Percentiles rank a stretch among this genome's conserved stretches.
These are phyloP conservation scores for Hippocampus barbouri DNA, from an alignment of 2,113 vertebrate species.

Conservation along the genomic window DNA sequence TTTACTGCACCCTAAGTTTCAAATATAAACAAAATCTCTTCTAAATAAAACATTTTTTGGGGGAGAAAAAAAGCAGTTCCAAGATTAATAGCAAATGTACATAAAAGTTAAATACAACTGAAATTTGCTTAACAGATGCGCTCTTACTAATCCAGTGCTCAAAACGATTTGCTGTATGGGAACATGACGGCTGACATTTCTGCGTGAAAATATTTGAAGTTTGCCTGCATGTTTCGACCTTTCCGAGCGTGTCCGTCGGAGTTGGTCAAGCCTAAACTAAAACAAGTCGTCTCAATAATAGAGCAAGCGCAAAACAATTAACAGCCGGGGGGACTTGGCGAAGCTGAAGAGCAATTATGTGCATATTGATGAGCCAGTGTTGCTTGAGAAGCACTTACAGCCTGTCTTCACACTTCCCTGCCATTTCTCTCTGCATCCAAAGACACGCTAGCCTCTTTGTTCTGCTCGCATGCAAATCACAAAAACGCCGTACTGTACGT, in stretches of 20 bases:
- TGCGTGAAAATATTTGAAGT: not conserved
- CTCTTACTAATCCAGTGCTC: no score
- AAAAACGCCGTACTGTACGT: not conserved
- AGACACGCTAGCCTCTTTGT: not conserved
- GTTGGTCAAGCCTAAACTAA: not conserved
- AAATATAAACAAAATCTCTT: not conserved
- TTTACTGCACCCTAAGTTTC: not conserved
- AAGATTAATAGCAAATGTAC: not conserved
- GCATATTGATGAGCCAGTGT: conserved; percentile 6
- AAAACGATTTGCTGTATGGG: no score
- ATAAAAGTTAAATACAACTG: not conserved
- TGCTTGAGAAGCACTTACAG: not conserved
- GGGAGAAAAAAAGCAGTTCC: not conserved
- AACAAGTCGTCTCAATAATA: not conserved
- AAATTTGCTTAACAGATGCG: not conserved
- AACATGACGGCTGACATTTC: not conserved
- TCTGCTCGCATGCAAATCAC: not conserved
- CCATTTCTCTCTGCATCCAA: not conserved
- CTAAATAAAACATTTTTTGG: not conserved
- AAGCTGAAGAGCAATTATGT: conserved; percentile 1
- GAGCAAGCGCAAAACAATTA: conserved; percentile 1
- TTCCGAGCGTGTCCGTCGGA: not conserved
- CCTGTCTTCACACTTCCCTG: not conserved
- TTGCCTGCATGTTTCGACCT: not conserved
- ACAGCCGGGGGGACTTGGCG: not conserved